These are phyloP conservation scores for Perizoma flavofasciatum DNA, from an alignment of 2,888 invertebrate species.

Conservation along the genomic window DNA sequence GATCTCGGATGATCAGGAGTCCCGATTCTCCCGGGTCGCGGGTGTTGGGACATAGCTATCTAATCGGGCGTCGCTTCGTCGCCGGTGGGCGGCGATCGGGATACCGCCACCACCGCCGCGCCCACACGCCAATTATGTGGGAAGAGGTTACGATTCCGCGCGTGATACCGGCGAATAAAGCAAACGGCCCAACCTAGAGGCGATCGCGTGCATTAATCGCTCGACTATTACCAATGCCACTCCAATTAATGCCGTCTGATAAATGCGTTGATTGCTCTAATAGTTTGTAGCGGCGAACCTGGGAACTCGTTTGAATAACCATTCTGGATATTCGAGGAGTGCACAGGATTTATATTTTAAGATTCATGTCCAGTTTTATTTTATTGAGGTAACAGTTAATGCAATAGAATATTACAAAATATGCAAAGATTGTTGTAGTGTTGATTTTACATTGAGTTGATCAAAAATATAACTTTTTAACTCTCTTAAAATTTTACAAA, in stretches of 20 bases:
- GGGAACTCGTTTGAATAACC: constrained; percentile 22
- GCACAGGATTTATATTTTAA: constrained; percentile 6
- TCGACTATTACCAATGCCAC: constrained; percentile 67
- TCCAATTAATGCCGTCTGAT: constrained; percentile 65
- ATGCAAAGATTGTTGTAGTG: no score
- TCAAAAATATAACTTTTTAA: no score
- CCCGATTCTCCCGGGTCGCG: constrained; percentile 61
- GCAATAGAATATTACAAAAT: no score
- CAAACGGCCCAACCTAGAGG: constrained; percentile 66
- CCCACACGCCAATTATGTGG: constrained; percentile 83
- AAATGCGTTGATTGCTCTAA: constrained; percentile 51
- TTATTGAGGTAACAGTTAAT: no score
- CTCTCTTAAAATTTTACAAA: constrained; percentile 5
- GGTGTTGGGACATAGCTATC: constrained; percentile 70
- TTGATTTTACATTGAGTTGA: no score
- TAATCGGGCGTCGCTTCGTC: constrained; percentile 76
- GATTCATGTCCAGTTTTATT: no score
- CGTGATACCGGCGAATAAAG: constrained; percentile 69
- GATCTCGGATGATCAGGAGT: constrained; percentile 51
- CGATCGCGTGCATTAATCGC: constrained; percentile 71
- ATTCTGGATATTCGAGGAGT: constrained; percentile 25
- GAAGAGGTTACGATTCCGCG: constrained; percentile 79
- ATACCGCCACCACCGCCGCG: constrained; percentile 72
- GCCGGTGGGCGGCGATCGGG: constrained; percentile 80
- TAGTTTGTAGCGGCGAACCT: constrained; percentile 33